Conservation (phyloP, 2,113 vertebrate species). For the Corapipo altera region DNA sequence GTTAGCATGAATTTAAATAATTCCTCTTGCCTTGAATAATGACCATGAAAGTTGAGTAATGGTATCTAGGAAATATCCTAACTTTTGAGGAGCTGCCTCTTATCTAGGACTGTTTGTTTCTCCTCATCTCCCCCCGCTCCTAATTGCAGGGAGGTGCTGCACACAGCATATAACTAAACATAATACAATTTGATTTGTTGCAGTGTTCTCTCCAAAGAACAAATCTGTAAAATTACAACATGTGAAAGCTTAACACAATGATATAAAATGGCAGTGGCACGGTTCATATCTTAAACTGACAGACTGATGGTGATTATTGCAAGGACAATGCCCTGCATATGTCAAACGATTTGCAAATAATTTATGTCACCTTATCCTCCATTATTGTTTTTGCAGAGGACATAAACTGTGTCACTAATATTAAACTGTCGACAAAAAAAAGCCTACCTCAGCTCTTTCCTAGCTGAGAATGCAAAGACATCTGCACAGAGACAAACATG, state of each 20-base stretch:
- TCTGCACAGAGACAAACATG: slow-evolving; percentile 92
- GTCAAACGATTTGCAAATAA: slow-evolving; percentile 98
- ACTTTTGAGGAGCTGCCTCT: slow-evolving; percentile 21
- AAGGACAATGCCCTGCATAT: slow-evolving; percentile 94
- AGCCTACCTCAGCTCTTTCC: slow-evolving; percentile 91
- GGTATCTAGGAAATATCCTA: slow-evolving; percentile 4
- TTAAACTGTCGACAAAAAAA: slow-evolving; percentile 85
- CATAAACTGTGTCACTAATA: slow-evolving; percentile 93
- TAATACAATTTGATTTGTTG: slow-evolving; percentile 75
- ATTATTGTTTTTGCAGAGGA: slow-evolving; percentile 93
- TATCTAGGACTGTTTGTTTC: not conserved
- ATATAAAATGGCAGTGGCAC: slow-evolving; percentile 89
- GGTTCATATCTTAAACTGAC: slow-evolving; percentile 90
- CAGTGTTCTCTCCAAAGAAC: slow-evolving; percentile 65
- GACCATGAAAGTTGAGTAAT: slow-evolving; percentile 39
- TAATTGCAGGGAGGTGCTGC: slow-evolving; percentile 51
- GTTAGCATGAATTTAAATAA: slow-evolving; percentile 63
- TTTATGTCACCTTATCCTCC: slow-evolving; percentile 95
- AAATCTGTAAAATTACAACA: slow-evolving; percentile 77
- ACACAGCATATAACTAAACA: slow-evolving; percentile 63
- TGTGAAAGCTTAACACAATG: slow-evolving; percentile 83
- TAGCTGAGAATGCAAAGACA: slow-evolving; percentile 86
- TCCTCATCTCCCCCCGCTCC: not conserved
- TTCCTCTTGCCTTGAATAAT: slow-evolving; percentile 50
- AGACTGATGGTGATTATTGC: slow-evolving; percentile 94